Evolutionary conservation across 2,888 invertebrate genomes (phyloP), one percentile per base, ranked within the genome.

Genomic region (Eugnorisma glareosa): DNA sequence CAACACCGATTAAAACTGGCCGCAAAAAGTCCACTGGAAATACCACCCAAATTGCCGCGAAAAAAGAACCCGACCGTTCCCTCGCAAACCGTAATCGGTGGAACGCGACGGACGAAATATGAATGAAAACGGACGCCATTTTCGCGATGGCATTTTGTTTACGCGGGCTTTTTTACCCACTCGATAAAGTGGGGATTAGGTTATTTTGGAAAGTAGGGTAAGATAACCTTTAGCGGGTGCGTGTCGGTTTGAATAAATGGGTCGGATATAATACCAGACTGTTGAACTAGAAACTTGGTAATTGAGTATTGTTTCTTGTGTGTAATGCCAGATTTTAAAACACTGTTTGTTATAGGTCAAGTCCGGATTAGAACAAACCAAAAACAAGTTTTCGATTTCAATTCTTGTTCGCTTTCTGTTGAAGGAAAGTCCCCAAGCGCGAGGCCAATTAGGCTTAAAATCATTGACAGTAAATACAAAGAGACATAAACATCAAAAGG

Each of bases 1-100:
- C 95, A 94, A 93, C 94, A 94, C 92, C 94, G 94, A 95, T 96
- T 95, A 94, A 96, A 94, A 94, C 93, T 93, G 94, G 90, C 94
- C 92, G 86, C 94, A 95, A 95, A 95, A 96, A 94, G 91, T 93
- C 90, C 91, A 91, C 86, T 89, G 88, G 87, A 92, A 94, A 93
- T 91, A 91, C 90, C 90, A 87, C 88, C 92, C 89, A 94, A 94
- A 95, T 94, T 95, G 95, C 93, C 92, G 89, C 89, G 91, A 93
- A 95, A 96, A 95, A 94, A 94, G 92, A 89, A 92, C 79, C 80
- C 82, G 61, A 86, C 86, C 87, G 88, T 92, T 91, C 89, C 93
- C 92, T 91, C 92, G 90, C 91, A 93, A 93, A 93, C 92, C 90
- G 92, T 94, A 94, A 94, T 94, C 93, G 92, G 83, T 91, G 93